These are phyloP conservation scores for Lordiphosa andalusiaca DNA, from an alignment of 2,888 invertebrate genomes.

Conservation along the genomic window DNA sequence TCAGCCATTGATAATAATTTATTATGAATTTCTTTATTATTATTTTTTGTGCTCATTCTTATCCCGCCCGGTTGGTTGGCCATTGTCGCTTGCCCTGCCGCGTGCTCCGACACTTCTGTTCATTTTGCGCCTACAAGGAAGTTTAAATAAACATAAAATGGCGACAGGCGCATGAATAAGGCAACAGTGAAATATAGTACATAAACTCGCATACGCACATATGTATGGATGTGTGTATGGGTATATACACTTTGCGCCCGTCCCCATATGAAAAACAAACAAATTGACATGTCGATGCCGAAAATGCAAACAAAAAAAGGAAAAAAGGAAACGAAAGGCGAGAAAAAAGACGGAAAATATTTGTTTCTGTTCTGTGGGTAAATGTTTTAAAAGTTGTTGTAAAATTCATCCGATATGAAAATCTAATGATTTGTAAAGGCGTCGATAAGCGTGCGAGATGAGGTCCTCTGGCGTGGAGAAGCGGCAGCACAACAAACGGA, in stretches of 20 bases:
- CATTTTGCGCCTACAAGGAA: conserved; percentile 53
- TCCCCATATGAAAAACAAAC: conserved; percentile 55
- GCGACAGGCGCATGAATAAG: conserved; percentile 60
- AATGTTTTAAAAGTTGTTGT: conserved; percentile 52
- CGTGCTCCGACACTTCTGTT: conserved; percentile 25
- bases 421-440: conserved; percentile 78
- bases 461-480: conserved; percentile 2
- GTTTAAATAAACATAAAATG: conserved; percentile 73
- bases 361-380: conserved; percentile 23
- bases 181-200: conserved; percentile 36
- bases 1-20: conserved; percentile 54
- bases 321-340: conserved; percentile 3
- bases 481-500: conserved; percentile 18
- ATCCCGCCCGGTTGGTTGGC: conserved; percentile 13
- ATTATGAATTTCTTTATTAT: conserved; percentile 62
- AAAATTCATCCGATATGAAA: conserved; percentile 78
- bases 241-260: neutral
- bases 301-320: conserved; percentile 52
- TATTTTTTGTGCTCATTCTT: conserved; percentile 27
- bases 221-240: neutral
- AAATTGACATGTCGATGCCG: conserved; percentile 66
- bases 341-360: conserved; percentile 25
- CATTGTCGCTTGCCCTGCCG: conserved; percentile 23
- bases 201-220: conserved; percentile 17
- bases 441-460: conserved; percentile 62